These are phyloP conservation scores for Drosophila grimshawi DNA, from an alignment of 1,140 invertebrate species.

Conservation along the genomic window DNA sequence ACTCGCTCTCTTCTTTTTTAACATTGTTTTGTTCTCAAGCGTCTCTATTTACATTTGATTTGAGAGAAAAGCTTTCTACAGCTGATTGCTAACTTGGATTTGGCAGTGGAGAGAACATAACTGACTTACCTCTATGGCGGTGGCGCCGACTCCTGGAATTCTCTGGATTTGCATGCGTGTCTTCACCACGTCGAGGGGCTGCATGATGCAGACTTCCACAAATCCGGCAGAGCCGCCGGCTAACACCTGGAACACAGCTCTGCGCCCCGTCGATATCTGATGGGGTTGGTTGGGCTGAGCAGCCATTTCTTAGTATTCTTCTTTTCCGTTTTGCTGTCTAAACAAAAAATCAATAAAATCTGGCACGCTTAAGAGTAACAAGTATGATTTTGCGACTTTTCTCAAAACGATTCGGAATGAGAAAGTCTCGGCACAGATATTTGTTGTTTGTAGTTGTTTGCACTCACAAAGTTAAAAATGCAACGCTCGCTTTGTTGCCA, in stretches of 20 bases:
- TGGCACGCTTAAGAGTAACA: no score
- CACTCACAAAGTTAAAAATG: background rate
- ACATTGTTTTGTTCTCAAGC: background rate
- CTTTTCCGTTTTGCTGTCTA: background rate
- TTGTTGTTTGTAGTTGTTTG: background rate
- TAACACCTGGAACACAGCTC: slow-evolving; percentile 92
- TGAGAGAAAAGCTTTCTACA: background rate
- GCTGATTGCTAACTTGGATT: slow-evolving; percentile 34
- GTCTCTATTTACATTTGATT: slow-evolving; percentile 2
- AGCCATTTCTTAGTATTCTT: background rate
- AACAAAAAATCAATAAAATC: no score
- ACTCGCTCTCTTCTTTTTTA: background rate
- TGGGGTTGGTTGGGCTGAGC: background rate
- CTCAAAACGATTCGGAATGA: background rate
- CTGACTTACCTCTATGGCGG: slow-evolving; percentile 75
- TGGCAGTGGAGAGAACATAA: background rate
- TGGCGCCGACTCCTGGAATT: slow-evolving; percentile 63
- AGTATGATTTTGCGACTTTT: background rate
- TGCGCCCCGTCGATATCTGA: slow-evolving; percentile 85
- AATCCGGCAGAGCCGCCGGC: slow-evolving; percentile 96
- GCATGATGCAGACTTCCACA: slow-evolving; percentile 97
- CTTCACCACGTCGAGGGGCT: slow-evolving; percentile 96
- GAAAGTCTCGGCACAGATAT: no score
- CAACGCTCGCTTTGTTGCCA: slow-evolving; percentile 14
- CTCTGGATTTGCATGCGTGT: slow-evolving; percentile 93